phyloP scores from a whole-genome alignment of 2,113 vertebrate genomes.

The Alouatta palliata region DNA sequence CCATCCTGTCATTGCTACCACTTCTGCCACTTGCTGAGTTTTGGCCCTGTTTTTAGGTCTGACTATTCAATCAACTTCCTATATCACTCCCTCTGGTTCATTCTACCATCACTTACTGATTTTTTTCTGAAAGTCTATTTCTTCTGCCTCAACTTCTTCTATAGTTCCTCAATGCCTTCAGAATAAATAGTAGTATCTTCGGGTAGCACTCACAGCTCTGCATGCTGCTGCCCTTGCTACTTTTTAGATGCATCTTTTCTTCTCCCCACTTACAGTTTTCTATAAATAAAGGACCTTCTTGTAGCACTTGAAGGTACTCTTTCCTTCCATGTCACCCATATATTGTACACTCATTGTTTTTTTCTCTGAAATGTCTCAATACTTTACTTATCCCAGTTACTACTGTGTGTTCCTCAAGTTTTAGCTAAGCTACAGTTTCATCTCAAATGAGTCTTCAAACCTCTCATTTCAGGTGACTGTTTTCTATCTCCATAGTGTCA shows the following conservation, averaged over 20 bases:
- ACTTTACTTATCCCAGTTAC: neutral
- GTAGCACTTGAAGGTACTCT: neutral
- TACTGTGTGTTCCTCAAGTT: neutral
- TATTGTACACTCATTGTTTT: neutral
- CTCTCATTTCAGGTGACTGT: neutral
- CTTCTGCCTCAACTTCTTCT: neutral
- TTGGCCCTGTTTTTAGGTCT: neutral
- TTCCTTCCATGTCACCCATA: neutral
- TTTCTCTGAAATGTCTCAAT: neutral
- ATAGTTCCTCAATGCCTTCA: neutral
- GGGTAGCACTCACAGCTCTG: neutral
- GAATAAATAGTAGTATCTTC: neutral
- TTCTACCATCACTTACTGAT: neutral
- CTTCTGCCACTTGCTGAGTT: neutral
- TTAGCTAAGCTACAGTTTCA: slow-evolving; percentile 13
- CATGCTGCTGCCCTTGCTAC: neutral
- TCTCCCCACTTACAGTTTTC: neutral
- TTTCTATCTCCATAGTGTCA: neutral
- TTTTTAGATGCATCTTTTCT: neutral
- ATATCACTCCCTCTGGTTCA: neutral
- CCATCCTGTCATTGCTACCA: neutral
- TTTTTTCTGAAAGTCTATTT: neutral
- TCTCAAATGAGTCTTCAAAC: neutral
- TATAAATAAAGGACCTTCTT: neutral
- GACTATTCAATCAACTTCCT: neutral